Conservation (phyloP, 2,888 invertebrate species). For the Caenorhabditis panamensis region DNA sequence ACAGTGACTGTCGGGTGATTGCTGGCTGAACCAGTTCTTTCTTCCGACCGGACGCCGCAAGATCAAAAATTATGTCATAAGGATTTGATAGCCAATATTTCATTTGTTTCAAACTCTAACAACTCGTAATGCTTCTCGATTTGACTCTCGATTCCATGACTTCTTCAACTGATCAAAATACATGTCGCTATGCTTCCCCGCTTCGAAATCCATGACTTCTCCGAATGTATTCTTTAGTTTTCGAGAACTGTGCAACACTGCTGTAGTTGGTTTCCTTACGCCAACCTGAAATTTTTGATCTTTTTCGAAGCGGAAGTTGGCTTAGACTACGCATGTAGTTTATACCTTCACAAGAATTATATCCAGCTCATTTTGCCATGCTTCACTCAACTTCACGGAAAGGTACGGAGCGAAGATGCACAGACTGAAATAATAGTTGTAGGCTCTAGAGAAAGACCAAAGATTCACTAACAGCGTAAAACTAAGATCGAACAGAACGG, state of each 20-base stretch:
- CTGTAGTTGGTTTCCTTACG: background rate
- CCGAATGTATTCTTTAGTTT: slow-evolving; percentile 34
- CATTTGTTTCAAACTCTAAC: slow-evolving; percentile 5
- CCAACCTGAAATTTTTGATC: slow-evolving; percentile 10
- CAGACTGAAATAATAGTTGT: slow-evolving; percentile 11
- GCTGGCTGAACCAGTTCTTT: slow-evolving; percentile 15
- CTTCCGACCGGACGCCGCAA: too few relatives aligned
- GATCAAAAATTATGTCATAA: too few relatives aligned
- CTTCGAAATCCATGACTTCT: slow-evolving; percentile 37
- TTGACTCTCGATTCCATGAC: slow-evolving; percentile 30
- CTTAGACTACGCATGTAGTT: background rate
- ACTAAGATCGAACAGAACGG: slow-evolving; percentile 31
- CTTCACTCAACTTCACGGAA: slow-evolving; percentile 33
- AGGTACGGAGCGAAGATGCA: slow-evolving; percentile 35
- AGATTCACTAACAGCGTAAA: slow-evolving; percentile 25
- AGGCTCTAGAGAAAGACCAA: background rate
- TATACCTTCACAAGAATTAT: slow-evolving; percentile 20
- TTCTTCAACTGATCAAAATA: slow-evolving; percentile 37
- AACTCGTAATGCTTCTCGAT: slow-evolving; percentile 5
- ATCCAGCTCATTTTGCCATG: slow-evolving; percentile 39
- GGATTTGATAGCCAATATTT: too few relatives aligned
- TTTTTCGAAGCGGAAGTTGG: too few relatives aligned
- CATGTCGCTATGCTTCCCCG: slow-evolving; percentile 26
- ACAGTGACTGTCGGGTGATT: background rate
- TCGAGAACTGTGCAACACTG: background rate